A percentile compares a stretch with the other conserved stretches of the same genome.
These are phyloP conservation scores for Lophochroa leadbeateri DNA, from an alignment of 2,113 vertebrate species.

Conservation along the genomic window DNA sequence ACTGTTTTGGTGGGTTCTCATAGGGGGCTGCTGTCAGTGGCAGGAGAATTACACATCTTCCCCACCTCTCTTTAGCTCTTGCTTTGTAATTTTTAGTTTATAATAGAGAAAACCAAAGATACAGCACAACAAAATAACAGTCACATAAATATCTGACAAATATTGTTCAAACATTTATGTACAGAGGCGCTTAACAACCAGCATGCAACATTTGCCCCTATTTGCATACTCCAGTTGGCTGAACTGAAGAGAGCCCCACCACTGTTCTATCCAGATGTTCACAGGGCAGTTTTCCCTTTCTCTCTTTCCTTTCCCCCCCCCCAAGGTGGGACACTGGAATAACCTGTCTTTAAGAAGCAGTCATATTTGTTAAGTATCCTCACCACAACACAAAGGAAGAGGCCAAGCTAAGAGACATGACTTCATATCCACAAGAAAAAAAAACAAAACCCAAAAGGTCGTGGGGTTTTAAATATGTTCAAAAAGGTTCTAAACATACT, in stretches of 20 bases:
- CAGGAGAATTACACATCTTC: not conserved
- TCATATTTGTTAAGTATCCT: not conserved
- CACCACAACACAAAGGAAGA: not conserved
- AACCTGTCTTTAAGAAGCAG: not conserved
- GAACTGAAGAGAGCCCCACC: fast-evolving
- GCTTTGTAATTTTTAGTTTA: not conserved
- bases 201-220: fast-evolving
- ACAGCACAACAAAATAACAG: not conserved
- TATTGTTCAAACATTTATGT: not conserved
- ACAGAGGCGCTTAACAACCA: not conserved
- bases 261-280: not conserved
- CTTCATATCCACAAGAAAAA: not conserved
- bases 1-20: not conserved
- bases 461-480: not conserved
- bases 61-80: not conserved
- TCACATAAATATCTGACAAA: not conserved
- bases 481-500: not conserved
- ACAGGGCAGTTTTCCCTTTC: not conserved
- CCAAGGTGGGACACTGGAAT: not conserved
- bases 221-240: not conserved
- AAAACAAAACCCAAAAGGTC: not conserved
- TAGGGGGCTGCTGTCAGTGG: not conserved
- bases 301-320: fast-evolving
- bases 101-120: not conserved
- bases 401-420: not conserved